phyloP scores from a whole-genome alignment of 2,797 vertebrate genomes.

The Aplochiton taeniatus region DNA sequence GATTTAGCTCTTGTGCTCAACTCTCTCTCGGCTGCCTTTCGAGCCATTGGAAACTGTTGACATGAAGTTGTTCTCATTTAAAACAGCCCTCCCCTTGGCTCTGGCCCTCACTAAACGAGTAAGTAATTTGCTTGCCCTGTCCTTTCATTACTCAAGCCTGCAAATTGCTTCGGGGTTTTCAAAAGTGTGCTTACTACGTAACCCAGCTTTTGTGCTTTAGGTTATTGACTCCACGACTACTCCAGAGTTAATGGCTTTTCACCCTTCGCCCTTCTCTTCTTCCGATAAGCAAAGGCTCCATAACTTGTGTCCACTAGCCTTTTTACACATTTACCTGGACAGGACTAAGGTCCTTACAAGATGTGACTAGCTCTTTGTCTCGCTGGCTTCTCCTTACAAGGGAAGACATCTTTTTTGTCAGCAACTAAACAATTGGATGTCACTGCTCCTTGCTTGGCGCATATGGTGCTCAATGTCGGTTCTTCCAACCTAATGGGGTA shows the following conservation, averaged over 20 bases:
- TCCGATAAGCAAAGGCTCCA: background rate
- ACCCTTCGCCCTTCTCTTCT: slow-evolving; percentile 2
- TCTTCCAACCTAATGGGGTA: no score
- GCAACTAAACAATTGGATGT: no score
- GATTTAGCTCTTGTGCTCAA: background rate
- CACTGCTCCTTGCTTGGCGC: no score
- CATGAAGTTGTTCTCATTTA: background rate
- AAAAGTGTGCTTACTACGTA: background rate
- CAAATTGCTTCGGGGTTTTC: no score
- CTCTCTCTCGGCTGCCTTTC: background rate
- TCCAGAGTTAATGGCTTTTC: background rate
- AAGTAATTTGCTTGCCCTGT: no score
- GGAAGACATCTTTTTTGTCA: no score
- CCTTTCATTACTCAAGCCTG: no score
- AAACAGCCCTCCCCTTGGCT: background rate
- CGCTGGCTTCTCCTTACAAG: background rate
- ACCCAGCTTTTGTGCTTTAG: background rate
- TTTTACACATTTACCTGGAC: background rate
- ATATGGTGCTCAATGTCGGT: no score
- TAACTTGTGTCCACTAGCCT: background rate
- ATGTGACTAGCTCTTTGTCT: slow-evolving; percentile 2
- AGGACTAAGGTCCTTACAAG: background rate
- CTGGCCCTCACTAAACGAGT: no score
- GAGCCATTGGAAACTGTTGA: background rate
- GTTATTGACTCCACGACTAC: background rate